Evolutionary conservation across 30 jellyfish, hydroid and myxozoan species (phyloP).

Genomic region (Cassiopea xamachana): DNA sequence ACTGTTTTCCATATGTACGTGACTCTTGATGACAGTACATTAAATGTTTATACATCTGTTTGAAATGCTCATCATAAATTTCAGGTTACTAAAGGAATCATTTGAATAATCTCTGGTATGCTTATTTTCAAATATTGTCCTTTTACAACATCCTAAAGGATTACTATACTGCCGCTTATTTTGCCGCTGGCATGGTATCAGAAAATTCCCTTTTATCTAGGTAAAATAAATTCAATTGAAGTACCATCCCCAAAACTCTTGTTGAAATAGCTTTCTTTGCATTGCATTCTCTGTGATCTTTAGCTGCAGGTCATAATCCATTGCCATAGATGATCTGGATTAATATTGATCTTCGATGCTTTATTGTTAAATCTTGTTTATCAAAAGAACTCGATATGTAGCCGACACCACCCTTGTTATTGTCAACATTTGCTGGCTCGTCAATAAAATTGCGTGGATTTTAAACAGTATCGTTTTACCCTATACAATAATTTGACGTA

Average conservation of each 20-base stretch:
- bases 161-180: constrained; percentile 10
- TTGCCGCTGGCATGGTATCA: neutral
- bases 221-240: neutral
- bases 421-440: neutral
- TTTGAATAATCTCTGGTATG: neutral
- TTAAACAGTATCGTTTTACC: neutral
- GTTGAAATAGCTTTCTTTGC: neutral
- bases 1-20: too few relatives aligned
- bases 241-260: neutral
- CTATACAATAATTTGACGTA: neutral
- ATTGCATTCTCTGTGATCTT: neutral
- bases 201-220: neutral
- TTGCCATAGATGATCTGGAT: neutral
- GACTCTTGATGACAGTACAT: neutral
- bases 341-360: neutral
- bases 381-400: neutral
- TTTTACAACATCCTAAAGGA: neutral
- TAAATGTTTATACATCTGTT: neutral
- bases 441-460: neutral
- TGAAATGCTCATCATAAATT: neutral
- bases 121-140: constrained; percentile 4
- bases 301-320: neutral
- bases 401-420: neutral
- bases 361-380: too few relatives aligned
- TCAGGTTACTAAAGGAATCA: neutral